Percentiles rank a stretch among this genome's conserved stretches.
These are phyloP conservation scores for Xyrauchen texanus DNA, from an alignment of 2,113 vertebrate species.

Conservation along the genomic window DNA sequence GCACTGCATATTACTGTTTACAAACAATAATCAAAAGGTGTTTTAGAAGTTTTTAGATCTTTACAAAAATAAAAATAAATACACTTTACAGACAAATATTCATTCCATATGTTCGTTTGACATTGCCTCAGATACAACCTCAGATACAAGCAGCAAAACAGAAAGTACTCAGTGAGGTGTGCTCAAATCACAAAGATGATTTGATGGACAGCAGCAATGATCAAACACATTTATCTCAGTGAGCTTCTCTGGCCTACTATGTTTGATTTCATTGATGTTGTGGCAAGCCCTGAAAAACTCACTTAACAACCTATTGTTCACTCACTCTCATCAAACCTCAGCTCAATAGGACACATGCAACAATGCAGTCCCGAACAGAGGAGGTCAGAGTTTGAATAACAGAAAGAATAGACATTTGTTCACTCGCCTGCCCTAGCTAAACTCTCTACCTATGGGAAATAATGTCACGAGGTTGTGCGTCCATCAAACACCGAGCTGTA, in stretches of 20 bases:
- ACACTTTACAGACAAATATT: neutral
- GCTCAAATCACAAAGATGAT: neutral
- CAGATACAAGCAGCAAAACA: constrained; percentile 4
- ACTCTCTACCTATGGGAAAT: constrained; percentile 2
- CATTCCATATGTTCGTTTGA: neutral
- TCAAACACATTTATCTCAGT: constrained; percentile 9
- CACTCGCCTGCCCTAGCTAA: neutral
- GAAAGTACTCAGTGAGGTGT: neutral
- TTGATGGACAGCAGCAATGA: constrained; percentile 25
- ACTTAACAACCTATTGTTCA: constrained; percentile 63
- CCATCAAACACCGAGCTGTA: neutral
- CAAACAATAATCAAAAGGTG: too few species aligned
- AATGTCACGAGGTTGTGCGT: neutral
- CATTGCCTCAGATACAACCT: neutral
- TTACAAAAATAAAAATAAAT: too few species aligned
- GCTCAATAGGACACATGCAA: constrained; percentile 73
- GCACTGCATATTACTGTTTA: too few species aligned
- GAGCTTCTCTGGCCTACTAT: neutral
- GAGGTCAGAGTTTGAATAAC: constrained; percentile 63
- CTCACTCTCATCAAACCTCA: constrained; percentile 62
- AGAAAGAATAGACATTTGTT: constrained; percentile 18
- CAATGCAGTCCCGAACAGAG: constrained; percentile 67
- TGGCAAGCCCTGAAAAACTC: constrained; percentile 41
- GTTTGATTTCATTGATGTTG: constrained; percentile 48
- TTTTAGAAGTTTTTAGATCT: too few species aligned